These are phyloP conservation scores for Sebastolobus altivelis DNA, from an alignment of 2,797 vertebrate genomes.

Conservation along the genomic window DNA sequence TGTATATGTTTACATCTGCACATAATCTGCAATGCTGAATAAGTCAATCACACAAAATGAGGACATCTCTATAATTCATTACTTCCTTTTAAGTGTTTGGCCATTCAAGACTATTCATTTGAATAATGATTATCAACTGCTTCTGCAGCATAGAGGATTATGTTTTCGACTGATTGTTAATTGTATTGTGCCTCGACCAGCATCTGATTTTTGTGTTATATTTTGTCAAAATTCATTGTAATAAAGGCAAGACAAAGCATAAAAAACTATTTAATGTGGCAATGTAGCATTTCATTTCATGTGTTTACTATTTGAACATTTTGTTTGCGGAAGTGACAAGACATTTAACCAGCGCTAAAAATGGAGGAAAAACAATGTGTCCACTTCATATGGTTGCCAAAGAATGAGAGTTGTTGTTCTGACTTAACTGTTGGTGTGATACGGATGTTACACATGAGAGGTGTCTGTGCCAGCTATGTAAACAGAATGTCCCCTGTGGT, in stretches of 20 bases:
- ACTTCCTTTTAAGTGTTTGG: not conserved
- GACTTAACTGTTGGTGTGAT: slow-evolving; percentile 12
- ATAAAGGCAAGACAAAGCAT: slow-evolving; percentile 39
- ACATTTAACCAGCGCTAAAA: slow-evolving; percentile 18
- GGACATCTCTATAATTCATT: not conserved
- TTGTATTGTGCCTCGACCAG: not conserved
- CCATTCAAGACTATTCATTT: slow-evolving; percentile 10
- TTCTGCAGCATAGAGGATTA: not conserved
- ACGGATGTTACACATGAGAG: not conserved
- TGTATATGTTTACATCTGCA: not conserved
- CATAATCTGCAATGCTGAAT: not conserved
- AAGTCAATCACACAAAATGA: not conserved
- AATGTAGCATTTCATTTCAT: not conserved
- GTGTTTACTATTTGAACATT: not conserved
- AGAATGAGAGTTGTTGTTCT: slow-evolving; percentile 12
- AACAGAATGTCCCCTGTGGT: slow-evolving; percentile 16
- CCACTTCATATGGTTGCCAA: not conserved
- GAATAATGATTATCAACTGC: not conserved
- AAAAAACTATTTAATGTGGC: not conserved
- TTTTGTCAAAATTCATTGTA: slow-evolving; percentile 33
- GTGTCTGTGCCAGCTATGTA: slow-evolving; percentile 25
- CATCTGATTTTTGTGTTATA: slow-evolving; percentile 15
- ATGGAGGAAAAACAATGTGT: slow-evolving; percentile 11
- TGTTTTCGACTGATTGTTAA: not conserved
- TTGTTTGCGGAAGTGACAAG: not conserved